Conservation (phyloP, 2,797 vertebrate species). For the Danio aesculapii region DNA sequence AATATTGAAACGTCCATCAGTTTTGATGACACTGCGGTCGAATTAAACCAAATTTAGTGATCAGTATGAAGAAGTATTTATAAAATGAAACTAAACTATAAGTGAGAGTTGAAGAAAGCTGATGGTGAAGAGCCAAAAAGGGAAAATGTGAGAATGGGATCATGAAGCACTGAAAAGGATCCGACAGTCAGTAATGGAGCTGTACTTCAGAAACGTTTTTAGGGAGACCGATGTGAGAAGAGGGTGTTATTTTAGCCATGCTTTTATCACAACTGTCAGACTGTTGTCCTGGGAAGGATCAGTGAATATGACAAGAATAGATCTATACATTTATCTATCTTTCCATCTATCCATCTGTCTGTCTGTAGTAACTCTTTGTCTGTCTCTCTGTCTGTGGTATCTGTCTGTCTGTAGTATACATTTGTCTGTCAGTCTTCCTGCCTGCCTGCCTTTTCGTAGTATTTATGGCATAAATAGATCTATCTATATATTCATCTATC, state of each 20-base stretch:
- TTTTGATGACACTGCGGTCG: neutral
- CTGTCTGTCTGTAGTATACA: too few species aligned
- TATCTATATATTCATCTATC: too few species aligned
- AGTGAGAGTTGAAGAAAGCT: neutral
- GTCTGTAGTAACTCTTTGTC: neutral
- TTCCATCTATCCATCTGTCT: neutral
- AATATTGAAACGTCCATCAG: constrained; percentile 11
- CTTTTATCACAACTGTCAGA: constrained; percentile 70
- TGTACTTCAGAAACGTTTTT: constrained; percentile 44
- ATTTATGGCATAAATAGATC: too few species aligned
- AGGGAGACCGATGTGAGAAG: constrained; percentile 68
- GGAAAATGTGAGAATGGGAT: neutral
- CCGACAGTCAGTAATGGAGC: neutral
- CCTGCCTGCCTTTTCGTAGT: too few species aligned
- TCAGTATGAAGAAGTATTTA: neutral
- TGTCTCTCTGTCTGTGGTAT: neutral
- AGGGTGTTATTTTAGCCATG: constrained; percentile 65
- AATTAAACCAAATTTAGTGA: constrained; percentile 16
- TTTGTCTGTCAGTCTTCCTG: too few species aligned
- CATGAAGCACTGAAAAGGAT: neutral
- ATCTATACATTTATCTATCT: neutral
- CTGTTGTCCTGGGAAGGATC: neutral
- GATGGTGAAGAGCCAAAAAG: neutral
- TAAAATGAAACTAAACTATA: neutral
- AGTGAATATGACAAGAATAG: constrained; percentile 12